phyloP scores from a whole-genome alignment of 2,797 vertebrate genomes.

The Microctenopoma stevenorrisi region DNA sequence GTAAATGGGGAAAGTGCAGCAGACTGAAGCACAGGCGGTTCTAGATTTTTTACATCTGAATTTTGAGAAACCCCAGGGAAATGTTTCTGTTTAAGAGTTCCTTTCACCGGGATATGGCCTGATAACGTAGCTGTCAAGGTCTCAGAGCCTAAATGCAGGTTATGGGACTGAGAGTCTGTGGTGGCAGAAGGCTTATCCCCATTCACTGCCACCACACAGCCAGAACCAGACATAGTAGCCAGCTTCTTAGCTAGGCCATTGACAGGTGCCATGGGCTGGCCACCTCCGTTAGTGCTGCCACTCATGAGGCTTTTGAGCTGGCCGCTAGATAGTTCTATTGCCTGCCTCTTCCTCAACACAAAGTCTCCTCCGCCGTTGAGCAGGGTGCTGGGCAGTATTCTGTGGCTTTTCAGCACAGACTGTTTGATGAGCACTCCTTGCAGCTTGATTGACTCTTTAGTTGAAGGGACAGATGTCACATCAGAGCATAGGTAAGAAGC shows the following conservation, averaged over 20 bases:
- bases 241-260: constrained; percentile 96
- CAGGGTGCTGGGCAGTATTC: constrained; percentile 86
- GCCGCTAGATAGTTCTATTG: constrained; percentile 92
- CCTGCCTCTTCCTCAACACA: constrained; percentile 90
- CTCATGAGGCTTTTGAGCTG: constrained; percentile 95
- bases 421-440: constrained; percentile 97
- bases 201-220: constrained; percentile 84
- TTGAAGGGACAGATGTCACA: constrained; percentile 92
- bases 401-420: constrained; percentile 92
- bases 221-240: constrained; percentile 85
- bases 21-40: constrained; percentile 68
- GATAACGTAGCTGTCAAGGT: constrained; percentile 78
- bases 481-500: constrained; percentile 94
- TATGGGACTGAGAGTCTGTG: constrained; percentile 82
- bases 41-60: constrained; percentile 65
- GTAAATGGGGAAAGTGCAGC: constrained; percentile 60
- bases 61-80: constrained; percentile 72
- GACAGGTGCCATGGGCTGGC: constrained; percentile 90
- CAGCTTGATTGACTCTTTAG: constrained; percentile 95
- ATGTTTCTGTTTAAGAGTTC: constrained; percentile 84
- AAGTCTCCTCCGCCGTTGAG: constrained; percentile 89
- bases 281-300: constrained; percentile 82
- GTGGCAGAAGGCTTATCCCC: constrained; percentile 77
- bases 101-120: constrained; percentile 86
- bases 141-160: constrained; percentile 70